phyloP scores from a whole-genome alignment of 1,140 invertebrate species.

The Rhopalosiphum maidis region DNA sequence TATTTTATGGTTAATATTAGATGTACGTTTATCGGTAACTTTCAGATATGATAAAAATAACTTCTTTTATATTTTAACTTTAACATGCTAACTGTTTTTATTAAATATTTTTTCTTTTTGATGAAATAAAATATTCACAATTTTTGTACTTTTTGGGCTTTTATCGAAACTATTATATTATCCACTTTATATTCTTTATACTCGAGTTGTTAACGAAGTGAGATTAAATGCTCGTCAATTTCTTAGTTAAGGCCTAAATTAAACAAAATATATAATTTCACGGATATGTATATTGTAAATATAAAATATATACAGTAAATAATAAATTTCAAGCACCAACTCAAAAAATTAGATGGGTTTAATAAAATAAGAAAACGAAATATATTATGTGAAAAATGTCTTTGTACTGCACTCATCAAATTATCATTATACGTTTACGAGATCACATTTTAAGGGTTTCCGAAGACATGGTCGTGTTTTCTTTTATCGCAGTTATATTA shows the following conservation, averaged over 20 bases:
- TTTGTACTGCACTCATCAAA: not conserved
- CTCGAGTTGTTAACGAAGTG: not conserved
- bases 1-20: no score
- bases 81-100: no score
- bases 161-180: not conserved
- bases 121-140: not conserved
- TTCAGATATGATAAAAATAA: no score
- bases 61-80: no score
- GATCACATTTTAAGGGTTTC: not conserved
- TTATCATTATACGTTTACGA: not conserved
- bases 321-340: not conserved
- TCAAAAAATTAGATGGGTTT: not conserved
- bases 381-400: not conserved
- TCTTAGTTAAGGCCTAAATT: not conserved
- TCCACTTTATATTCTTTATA: not conserved
- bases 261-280: not conserved
- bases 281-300: not conserved
- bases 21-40: no score
- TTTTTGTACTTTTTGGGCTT: not conserved
- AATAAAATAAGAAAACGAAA: not conserved
- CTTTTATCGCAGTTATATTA: not conserved
- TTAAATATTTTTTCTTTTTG: not conserved
- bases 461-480: not conserved
- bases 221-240: not conserved
- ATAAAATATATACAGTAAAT: no score